phyloP scores from a whole-genome alignment of 1,140 invertebrate genomes.

The Pantala flavescens region DNA sequence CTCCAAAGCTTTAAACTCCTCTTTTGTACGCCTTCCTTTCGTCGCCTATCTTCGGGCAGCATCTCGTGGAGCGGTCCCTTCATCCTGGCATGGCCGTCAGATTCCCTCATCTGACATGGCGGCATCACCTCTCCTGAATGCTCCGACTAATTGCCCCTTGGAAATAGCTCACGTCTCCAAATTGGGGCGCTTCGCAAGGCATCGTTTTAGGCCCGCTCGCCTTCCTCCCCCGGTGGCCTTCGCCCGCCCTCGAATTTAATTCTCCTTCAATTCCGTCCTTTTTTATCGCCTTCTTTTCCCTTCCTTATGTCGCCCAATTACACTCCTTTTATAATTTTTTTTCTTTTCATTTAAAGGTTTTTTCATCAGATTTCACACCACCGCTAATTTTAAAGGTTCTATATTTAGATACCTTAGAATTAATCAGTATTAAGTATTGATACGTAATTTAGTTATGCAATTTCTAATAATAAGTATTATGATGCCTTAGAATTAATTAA shows the following conservation, averaged over 20 bases:
- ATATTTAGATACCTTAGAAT: no score
- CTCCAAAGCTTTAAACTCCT: no score
- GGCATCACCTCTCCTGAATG: slow-evolving; percentile 1
- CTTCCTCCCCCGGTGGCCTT: neutral
- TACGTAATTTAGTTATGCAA: no score
- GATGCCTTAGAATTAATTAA: no score
- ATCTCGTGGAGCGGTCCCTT: neutral
- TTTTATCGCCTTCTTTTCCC: neutral
- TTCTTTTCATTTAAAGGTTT: no score
- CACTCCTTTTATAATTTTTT: no score
- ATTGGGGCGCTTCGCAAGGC: neutral
- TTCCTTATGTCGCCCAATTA: neutral
- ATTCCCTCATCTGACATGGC: neutral
- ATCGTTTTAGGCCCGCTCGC: neutral
- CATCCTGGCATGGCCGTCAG: neutral
- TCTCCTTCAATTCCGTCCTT: no score
- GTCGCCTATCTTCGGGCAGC: neutral
- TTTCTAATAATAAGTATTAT: no score
- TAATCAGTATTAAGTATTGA: no score
- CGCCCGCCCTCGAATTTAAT: no score
- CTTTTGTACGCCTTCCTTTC: neutral
- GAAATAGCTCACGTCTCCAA: slow-evolving; percentile 5
- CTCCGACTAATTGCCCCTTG: neutral
- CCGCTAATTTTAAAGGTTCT: no score
- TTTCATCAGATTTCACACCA: no score